phyloP scores from a whole-genome alignment of 64 coral and sea anemone genomes.

The Actinia equina region DNA sequence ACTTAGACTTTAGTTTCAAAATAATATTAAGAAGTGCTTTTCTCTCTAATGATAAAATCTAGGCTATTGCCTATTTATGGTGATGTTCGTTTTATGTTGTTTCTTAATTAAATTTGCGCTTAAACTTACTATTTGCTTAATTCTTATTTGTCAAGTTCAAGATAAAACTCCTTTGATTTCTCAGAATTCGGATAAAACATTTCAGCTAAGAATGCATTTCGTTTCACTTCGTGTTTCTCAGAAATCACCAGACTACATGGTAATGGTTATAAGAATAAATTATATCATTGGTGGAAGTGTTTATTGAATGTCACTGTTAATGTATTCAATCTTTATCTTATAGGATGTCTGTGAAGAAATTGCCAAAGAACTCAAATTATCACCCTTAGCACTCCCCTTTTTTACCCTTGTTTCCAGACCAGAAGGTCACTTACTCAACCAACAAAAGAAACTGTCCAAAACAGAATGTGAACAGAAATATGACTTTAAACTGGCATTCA shows the following conservation, averaged over 20 bases:
- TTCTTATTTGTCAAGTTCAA: not conserved
- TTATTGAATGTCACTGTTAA: too few relatives aligned
- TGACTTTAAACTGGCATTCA: constrained; percentile 63
- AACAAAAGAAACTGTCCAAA: constrained; percentile 51
- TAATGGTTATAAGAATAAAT: too few relatives aligned
- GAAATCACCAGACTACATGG: not conserved
- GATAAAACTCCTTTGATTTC: not conserved
- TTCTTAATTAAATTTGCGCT: not conserved
- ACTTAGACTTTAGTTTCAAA: not conserved
- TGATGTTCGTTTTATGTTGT: not conserved
- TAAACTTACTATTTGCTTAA: not conserved
- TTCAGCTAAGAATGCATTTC: not conserved
- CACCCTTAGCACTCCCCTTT: constrained; percentile 58
- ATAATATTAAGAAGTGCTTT: too few relatives aligned
- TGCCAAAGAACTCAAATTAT: constrained; percentile 52
- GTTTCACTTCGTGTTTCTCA: constrained; percentile 5
- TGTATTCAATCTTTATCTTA: not conserved
- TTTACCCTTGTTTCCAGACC: constrained; percentile 71
- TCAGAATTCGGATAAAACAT: not conserved
- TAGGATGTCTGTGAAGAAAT: constrained; percentile 78
- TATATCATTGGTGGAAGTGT: too few relatives aligned
- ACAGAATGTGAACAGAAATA: constrained; percentile 66
- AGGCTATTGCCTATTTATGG: not conserved
- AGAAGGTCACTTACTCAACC: constrained; percentile 38
- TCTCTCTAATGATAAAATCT: too few relatives aligned